Evolutionary conservation across 1,140 invertebrate genomes (phyloP).

Genomic region (Drosophila prosaltans): DNA sequence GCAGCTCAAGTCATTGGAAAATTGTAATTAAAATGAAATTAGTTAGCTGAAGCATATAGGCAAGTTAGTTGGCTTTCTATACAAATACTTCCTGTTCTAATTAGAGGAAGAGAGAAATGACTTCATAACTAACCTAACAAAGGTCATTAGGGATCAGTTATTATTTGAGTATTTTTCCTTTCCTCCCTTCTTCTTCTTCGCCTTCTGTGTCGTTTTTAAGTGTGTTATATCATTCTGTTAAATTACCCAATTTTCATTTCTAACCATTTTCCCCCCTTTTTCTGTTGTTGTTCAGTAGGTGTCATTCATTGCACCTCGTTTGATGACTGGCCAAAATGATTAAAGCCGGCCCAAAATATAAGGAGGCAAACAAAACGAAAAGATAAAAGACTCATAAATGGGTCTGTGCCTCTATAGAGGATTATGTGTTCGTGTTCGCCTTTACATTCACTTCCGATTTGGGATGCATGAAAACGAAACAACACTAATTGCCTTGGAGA

Average conservation of each 20-base stretch:
- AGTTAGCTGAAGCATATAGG: conserved; percentile 49
- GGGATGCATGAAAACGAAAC: conserved; percentile 30
- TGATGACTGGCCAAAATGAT: conserved; percentile 68
- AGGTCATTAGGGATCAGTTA: conserved; percentile 33
- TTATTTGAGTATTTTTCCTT: neutral
- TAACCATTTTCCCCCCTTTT: conserved; percentile 5
- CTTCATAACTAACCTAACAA: conserved; percentile 55
- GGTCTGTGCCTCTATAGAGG: neutral
- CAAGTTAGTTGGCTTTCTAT: neutral
- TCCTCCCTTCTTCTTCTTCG: neutral
- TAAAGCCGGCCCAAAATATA: conserved; percentile 23
- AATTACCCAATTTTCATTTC: conserved; percentile 62
- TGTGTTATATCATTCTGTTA: conserved; percentile 67
- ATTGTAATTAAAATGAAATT: conserved; percentile 74
- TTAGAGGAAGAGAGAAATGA: conserved; percentile 61
- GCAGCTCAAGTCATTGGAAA: conserved; percentile 48
- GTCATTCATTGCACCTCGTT: conserved; percentile 72
- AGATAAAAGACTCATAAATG: conserved; percentile 23
- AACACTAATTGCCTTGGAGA: conserved; percentile 53
- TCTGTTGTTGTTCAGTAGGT: conserved; percentile 38
- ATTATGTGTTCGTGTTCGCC: conserved; percentile 27
- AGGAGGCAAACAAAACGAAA: neutral
- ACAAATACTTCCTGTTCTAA: conserved; percentile 62
- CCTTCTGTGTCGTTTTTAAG: conserved; percentile 2
- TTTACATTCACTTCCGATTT: conserved; percentile 71